Evolutionary conservation across 2,888 invertebrate genomes (phyloP), one percentile per base, ranked within the genome.

Genomic region (Ochropleura leucogaster): DNA sequence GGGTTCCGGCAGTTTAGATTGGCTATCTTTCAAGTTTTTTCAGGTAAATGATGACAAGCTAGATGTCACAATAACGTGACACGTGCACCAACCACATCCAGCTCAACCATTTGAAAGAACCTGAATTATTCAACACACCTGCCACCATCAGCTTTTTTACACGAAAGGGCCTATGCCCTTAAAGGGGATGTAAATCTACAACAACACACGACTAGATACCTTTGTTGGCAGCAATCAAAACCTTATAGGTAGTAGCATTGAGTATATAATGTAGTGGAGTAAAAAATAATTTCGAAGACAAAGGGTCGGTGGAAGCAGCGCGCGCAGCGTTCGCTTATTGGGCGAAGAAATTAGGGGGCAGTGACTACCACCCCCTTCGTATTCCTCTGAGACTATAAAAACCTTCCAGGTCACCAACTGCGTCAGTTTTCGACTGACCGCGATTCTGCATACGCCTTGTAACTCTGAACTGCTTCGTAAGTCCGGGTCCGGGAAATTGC

Each of bases 271-370:
- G 46, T 53, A 65, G 12, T 30, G 12, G 12, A 16, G 46, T 68
- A 30, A 65, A 74, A 78, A 76, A 68, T 20, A 49, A 46, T 60
- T 9, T 57, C 46, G 64, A 20, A 74, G 68, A 79, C 60, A 79
- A 74, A 83, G 74, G 84, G 84, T 60, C 63, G 75, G 66, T 59
- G 47, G 65, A 30, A 53, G 49, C 18, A 71, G 80, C 84, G 74
- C 84, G 74, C 82, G 82, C 80, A 84, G n/a, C n/a, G 18, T 18
- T 69, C 63, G 49, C 67, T 68, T 67, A 82, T 82, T 84, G 84
- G 82, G 53, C n/a, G 69, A n/a, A 7, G 42, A 20, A 68, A 30
- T 62, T 68, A 64, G 30, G 80, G 84, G 82, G 82, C 71, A 60
- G 82, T 68, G 59, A n/a, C 74, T 60, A 14, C 3, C 74, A 59